A percentile compares a stretch with the other conserved stretches of the same genome.
Conservation (phyloP, 2,113 vertebrate genomes). For the Crocuta crocuta region DNA sequence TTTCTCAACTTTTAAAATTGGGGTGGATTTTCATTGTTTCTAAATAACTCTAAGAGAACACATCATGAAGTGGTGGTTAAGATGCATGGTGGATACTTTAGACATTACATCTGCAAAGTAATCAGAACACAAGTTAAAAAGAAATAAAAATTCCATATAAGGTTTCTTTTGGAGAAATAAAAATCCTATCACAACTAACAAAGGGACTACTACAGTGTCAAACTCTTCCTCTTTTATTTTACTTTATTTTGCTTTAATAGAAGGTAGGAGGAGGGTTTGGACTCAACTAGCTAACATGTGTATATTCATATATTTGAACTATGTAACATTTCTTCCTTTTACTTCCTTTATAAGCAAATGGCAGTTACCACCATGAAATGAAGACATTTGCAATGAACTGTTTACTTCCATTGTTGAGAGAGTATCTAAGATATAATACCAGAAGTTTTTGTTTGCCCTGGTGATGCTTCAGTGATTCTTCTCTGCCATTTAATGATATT, state of each 20-base stretch:
- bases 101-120: background rate
- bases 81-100: background rate
- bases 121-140: background rate
- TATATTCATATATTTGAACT: background rate
- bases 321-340: background rate
- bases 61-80: background rate
- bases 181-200: background rate
- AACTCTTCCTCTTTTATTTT: background rate
- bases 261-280: accelerated
- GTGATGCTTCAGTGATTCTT: background rate
- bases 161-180: background rate
- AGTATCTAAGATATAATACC: background rate
- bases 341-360: background rate
- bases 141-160: background rate
- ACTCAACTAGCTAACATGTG: background rate
- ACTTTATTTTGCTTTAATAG: background rate
- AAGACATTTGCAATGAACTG: background rate
- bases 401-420: background rate
- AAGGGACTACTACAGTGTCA: background rate
- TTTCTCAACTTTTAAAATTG: background rate
- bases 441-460: background rate
- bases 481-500: background rate
- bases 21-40: background rate
- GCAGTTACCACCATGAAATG: background rate
- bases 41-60: background rate